Percentiles rank a stretch among this genome's conserved stretches.
Evolutionary conservation across 2,888 invertebrate species (phyloP).

Genomic region (Coenonympha arcania): DNA sequence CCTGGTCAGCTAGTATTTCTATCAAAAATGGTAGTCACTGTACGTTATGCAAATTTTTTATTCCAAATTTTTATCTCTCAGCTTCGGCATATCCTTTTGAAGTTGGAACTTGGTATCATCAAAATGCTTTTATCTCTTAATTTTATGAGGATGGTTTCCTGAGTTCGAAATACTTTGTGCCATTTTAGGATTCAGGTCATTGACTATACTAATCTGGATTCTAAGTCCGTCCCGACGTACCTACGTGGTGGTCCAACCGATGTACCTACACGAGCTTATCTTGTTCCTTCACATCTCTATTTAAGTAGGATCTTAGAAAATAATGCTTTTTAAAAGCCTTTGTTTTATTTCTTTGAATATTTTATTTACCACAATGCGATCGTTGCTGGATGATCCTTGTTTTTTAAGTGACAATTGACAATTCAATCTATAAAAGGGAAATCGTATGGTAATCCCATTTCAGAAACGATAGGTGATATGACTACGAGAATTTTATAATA

Average conservation of each 20-base stretch:
- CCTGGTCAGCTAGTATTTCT: background rate
- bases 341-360: constrained; percentile 14
- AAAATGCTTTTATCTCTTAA: constrained; percentile 11
- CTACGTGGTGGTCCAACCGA: constrained; percentile 21
- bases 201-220: constrained; percentile 57
- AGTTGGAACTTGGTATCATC: constrained; percentile 13
- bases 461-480: too few species aligned
- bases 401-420: background rate
- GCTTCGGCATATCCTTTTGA: constrained; percentile 9
- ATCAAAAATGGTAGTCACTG: background rate
- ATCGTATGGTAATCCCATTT: too few species aligned
- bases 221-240: constrained; percentile 52
- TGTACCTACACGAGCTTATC: constrained; percentile 36
- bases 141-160: constrained; percentile 16
- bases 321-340: constrained; percentile 22
- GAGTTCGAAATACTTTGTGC: constrained; percentile 17
- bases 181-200: constrained; percentile 50
- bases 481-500: too few species aligned
- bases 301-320: constrained; percentile 27
- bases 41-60: background rate
- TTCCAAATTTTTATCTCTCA: too few species aligned
- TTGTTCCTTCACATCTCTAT: constrained; percentile 27
- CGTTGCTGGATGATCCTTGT: background rate
- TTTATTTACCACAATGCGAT: background rate
- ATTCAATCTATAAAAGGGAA: background rate